phyloP scores from a whole-genome alignment of 1,140 invertebrate species.

The Phymastichus coffea region DNA sequence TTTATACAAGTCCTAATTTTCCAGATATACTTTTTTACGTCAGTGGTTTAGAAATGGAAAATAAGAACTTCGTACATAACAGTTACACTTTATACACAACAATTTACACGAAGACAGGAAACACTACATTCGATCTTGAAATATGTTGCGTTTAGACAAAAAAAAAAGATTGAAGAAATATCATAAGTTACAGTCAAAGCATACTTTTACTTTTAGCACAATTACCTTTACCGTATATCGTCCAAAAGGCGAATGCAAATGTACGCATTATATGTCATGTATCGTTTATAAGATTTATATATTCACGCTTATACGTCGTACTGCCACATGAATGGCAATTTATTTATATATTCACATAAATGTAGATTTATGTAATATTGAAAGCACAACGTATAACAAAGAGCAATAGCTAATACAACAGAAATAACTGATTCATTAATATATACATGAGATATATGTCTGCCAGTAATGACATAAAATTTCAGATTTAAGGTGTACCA shows the following conservation, averaged over 20 bases:
- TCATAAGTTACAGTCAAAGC: slow-evolving; percentile 48
- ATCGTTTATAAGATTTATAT: slow-evolving; percentile 26
- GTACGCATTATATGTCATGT: background rate
- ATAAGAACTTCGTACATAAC: background rate
- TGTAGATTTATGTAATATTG: background rate
- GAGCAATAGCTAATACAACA: slow-evolving; percentile 55
- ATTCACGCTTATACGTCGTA: slow-evolving; percentile 23
- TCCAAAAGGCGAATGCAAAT: slow-evolving; percentile 11
- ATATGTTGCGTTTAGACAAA: slow-evolving; percentile 20
- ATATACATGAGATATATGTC: slow-evolving; percentile 23
- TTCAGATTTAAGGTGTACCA: slow-evolving; percentile 45
- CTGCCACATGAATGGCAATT: background rate
- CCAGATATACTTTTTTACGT: too few species aligned
- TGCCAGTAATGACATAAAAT: slow-evolving; percentile 49
- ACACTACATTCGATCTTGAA: slow-evolving; percentile 26
- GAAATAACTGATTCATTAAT: slow-evolving; percentile 41
- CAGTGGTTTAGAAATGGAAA: slow-evolving; percentile 14
- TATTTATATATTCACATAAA: background rate
- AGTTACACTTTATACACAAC: slow-evolving; percentile 18
- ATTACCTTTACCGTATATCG: slow-evolving; percentile 19
- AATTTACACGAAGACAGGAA: slow-evolving; percentile 18
- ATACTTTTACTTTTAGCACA: slow-evolving; percentile 37
- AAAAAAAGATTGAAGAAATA: slow-evolving; percentile 40
- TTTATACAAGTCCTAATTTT: too few species aligned
- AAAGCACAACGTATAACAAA: slow-evolving; percentile 10